Base-by-base conservation (phyloP, 2,888 invertebrate species). In the Meliscaeva auricollis region DNA sequence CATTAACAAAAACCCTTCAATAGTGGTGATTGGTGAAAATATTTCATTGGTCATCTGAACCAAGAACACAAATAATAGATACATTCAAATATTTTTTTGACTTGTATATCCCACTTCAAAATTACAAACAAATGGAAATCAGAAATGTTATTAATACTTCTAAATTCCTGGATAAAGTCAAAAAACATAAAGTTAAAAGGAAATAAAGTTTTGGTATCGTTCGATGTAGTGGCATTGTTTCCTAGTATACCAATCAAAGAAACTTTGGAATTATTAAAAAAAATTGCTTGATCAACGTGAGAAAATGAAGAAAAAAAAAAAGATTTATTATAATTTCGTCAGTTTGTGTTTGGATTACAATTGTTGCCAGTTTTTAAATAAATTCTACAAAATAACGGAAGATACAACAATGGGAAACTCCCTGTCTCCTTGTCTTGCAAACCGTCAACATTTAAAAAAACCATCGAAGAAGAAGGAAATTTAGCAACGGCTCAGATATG, bases 161-260 rank as follows among this genome's bases (percentile, higher is more conserved):
- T 15, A 17, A 46, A 3, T 46, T 46, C 17, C 1, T 20, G 17
- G 46, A 46, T 4, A 3, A 7, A 38, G 7, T 38, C 7, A 3
- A 7, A 32, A 2, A 38, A 38, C 35, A 5, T 38, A 17, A 46
- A 46, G 8, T 3, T 46, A 1, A 46, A 46, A 46, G 9, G 17
- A 46, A 46, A 46, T 46, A 17, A 46, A 7, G 30, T 30, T 30
- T 15, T 54, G n/a, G 22, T 54, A 54, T 54, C 20, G 54, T 44
- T 44, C 7, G 44, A 44, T 44, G 44, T 44, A 17, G 44, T 44
- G 4, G 44, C 44, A 44, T 15, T 44, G 15, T 44, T 44, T 15
- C 44, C 44, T 1, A 44, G 44, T 44, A 44, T 44, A 3, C 44
- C 15, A 15, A 44, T 44, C 3, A 44, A 44, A 15, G 44, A 44